A percentile compares a stretch with the other conserved stretches of the same genome.
phyloP scores from a whole-genome alignment of 2,113 vertebrate species.

The Lepus europaeus region DNA sequence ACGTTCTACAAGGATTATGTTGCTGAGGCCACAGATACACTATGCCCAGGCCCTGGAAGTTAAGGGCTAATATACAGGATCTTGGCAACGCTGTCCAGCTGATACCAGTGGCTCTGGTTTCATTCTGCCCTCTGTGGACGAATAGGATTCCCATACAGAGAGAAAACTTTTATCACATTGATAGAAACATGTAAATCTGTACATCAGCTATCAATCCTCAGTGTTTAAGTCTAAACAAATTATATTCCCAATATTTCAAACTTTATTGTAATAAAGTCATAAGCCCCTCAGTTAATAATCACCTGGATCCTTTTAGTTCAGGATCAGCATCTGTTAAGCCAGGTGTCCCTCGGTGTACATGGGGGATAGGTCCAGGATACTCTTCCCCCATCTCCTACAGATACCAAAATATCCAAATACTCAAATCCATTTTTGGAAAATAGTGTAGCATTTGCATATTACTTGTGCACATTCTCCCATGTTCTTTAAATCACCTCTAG shows the following conservation, averaged over 20 bases:
- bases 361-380: neutral
- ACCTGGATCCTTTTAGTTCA: no score
- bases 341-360: neutral
- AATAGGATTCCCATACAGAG: neutral
- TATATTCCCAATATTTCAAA: neutral
- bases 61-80: neutral
- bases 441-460: neutral
- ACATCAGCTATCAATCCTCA: neutral
- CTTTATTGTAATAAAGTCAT: neutral
- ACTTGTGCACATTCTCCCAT: neutral
- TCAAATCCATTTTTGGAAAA: neutral
- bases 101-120: neutral
- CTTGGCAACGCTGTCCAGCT: neutral
- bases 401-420: neutral
- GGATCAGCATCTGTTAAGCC: neutral
- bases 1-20: neutral
- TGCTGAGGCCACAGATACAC: neutral
- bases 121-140: neutral
- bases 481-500: neutral
- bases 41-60: neutral
- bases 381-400: no score
- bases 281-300: neutral
- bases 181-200: neutral
- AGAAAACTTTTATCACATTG: neutral
- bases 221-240: neutral